These are phyloP conservation scores for Drosophila parthenogenetica DNA, from an alignment of 2,888 invertebrate species.

Conservation along the genomic window DNA sequence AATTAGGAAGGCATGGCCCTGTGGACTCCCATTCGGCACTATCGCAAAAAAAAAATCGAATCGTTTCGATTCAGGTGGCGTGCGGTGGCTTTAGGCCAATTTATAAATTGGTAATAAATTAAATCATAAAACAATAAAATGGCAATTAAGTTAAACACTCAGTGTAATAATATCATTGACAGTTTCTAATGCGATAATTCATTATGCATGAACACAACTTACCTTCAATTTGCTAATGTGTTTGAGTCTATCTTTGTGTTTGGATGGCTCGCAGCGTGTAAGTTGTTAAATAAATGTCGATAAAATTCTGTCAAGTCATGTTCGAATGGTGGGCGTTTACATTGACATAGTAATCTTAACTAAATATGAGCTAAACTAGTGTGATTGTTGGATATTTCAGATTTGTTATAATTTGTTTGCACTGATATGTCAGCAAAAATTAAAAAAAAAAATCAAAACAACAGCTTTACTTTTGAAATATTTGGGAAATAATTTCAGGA, in stretches of 20 bases:
- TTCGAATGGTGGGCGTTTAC: slow-evolving; percentile 5
- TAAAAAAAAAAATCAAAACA: too few species aligned
- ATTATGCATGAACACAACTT: slow-evolving; percentile 48
- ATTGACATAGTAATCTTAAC: slow-evolving; percentile 13
- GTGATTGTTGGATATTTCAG: neutral
- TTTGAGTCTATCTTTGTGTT: slow-evolving; percentile 15
- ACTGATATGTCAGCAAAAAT: neutral
- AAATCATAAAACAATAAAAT: slow-evolving; percentile 63
- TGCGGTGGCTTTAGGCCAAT: slow-evolving; percentile 21
- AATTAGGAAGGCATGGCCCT: slow-evolving; percentile 47
- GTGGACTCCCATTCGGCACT: neutral
- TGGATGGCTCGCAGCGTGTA: slow-evolving; percentile 60
- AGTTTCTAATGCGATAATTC: slow-evolving; percentile 17
- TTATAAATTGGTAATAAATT: slow-evolving; percentile 51
- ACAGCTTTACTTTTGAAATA: too few species aligned
- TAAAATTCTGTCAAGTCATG: slow-evolving; percentile 25
- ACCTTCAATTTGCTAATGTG: slow-evolving; percentile 46
- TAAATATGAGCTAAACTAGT: slow-evolving; percentile 6
- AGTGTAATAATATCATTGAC: slow-evolving; percentile 24
- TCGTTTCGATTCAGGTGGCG: too few species aligned
- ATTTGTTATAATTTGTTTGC: neutral
- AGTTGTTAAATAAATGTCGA: slow-evolving; percentile 38
- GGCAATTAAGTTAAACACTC: slow-evolving; percentile 49
- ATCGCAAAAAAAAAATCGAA: neutral
- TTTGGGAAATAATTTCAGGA: too few species aligned